Base-by-base conservation (phyloP, 2,888 invertebrate genomes). In the Temnothorax rugatulus region DNA sequence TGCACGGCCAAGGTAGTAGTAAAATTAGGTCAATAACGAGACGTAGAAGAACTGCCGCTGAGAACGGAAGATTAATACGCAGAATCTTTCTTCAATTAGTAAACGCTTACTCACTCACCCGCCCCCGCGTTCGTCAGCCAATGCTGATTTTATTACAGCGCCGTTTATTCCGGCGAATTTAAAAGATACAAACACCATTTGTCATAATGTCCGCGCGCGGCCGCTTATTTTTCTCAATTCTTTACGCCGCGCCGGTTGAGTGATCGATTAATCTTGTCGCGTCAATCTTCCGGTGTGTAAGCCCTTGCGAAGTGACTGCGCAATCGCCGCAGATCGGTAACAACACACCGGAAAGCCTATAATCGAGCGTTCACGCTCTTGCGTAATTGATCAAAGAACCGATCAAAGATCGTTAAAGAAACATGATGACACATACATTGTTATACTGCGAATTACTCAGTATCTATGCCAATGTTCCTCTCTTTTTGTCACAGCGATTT, bases 1-100 rank as follows among this genome's bases (percentile, higher is more conserved):
- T 52, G 18, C 21, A 59, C 59, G 21, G 34, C 47, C 15, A 34
- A 61, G 61, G 38, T 77, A 34, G 21, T 41, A 38, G 64, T 66
- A 52, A 54, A 82, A 77, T 63, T 71, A 25, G 83, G 59, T 85
- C 64, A 84, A 87, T 84, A 75, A 59, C 79, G 77, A 66, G n/a
- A 75, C 52, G 50, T 44, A 54, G 63, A 76, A 76, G 63, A 83
- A 84, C 79, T 84, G 83, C 84, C 71, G 61, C 29, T 41, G 47
- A 79, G 38, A 74, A 38, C 68, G n/a, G 74, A 87, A 91, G 90
- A 92, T 91, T 90, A 90, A 91, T 91, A 89, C 86, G 75, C 86
- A 76, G 57, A 47, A 68, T 84, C 85, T 88, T 90, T 85, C 92
- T 92, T 91, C 91, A 90, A 91, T 91, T 91, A 91, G 87, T 84